Evolutionary conservation across 2,797 vertebrate species (phyloP).

Genomic region (Oryzias sinensis): DNA sequence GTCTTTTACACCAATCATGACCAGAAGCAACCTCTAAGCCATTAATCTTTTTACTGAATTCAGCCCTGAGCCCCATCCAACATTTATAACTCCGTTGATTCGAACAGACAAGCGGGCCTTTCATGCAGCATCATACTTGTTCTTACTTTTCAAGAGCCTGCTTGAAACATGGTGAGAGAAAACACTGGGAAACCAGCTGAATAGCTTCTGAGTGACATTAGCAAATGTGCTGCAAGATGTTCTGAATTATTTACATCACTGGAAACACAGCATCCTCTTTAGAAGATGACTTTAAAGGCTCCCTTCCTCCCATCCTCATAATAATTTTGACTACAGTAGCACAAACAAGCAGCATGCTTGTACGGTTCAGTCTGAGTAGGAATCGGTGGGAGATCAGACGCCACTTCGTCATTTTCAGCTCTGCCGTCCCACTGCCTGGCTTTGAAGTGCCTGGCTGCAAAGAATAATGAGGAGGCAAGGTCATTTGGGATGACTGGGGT

Average conservation of each 20-base stretch:
- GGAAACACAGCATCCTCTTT: slow-evolving; percentile 44
- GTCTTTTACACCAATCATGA: slow-evolving; percentile 37
- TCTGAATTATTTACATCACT: slow-evolving; percentile 55
- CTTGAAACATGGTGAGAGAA: slow-evolving; percentile 21
- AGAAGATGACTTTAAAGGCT: slow-evolving; percentile 56
- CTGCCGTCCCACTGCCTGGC: slow-evolving; percentile 53
- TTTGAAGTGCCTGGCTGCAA: slow-evolving; percentile 67
- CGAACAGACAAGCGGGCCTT: slow-evolving; percentile 15
- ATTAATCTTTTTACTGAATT: slow-evolving; percentile 43
- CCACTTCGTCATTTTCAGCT: slow-evolving; percentile 51
- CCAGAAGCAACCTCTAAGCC: slow-evolving; percentile 29
- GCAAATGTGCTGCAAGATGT: slow-evolving; percentile 43
- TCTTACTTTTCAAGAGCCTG: slow-evolving; percentile 26
- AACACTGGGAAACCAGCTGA: slow-evolving; percentile 13
- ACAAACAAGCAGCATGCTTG: slow-evolving; percentile 29
- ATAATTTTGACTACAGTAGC: slow-evolving; percentile 53
- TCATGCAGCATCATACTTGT: slow-evolving; percentile 23
- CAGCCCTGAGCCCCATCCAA: slow-evolving; percentile 4
- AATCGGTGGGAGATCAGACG: slow-evolving; percentile 64
- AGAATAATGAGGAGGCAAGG: slow-evolving; percentile 77
- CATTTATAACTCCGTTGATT: slow-evolving; percentile 22
- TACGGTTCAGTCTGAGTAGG: slow-evolving; percentile 40
- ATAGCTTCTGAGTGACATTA: slow-evolving; percentile 40
- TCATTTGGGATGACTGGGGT: slow-evolving; percentile 66
- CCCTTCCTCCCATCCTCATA: slow-evolving; percentile 37